A percentile compares a stretch with the other conserved stretches of the same genome.
Conservation (phyloP, 1,140 invertebrate species). For the Pseudomyrmex concolor region DNA sequence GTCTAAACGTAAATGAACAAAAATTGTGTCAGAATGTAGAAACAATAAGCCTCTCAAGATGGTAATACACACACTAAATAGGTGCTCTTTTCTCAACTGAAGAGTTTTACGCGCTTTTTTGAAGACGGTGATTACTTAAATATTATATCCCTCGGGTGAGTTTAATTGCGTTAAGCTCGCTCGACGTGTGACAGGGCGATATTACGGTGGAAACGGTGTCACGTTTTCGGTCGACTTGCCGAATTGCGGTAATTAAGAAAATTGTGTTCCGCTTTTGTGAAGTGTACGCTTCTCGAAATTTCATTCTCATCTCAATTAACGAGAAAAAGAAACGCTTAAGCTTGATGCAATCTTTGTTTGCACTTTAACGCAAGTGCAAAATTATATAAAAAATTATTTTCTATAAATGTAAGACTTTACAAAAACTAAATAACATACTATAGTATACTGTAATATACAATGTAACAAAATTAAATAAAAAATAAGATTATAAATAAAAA, state of each 20-base stretch:
- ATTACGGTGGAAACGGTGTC: constrained; percentile 38
- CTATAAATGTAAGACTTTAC: too few relatives aligned
- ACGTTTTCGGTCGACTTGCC: constrained; percentile 34
- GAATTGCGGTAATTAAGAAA: constrained; percentile 59
- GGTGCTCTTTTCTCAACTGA: neutral
- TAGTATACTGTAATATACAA: too few relatives aligned
- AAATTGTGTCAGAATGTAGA: neutral
- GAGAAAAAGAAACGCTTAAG: neutral
- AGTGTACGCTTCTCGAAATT: constrained; percentile 23
- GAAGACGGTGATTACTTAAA: constrained; percentile 45
- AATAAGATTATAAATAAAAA: too few relatives aligned
- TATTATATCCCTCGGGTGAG: constrained; percentile 42
- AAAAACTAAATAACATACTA: too few relatives aligned
- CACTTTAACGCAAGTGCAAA: constrained; percentile 5
- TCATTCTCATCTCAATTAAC: constrained; percentile 18
- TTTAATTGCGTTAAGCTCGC: constrained; percentile 48
- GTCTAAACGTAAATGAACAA: constrained; percentile 6
- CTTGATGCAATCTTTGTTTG: constrained; percentile 8
- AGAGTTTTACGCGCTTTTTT: constrained; percentile 26
- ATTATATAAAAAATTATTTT: neutral
- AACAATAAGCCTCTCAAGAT: constrained; percentile 17
- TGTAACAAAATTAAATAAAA: too few relatives aligned
- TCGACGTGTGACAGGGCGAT: constrained; percentile 4
- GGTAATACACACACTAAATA: constrained; percentile 20
- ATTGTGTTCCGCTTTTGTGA: constrained; percentile 35